Percentiles rank a stretch among this genome's conserved stretches.
These are phyloP conservation scores for Drosophila tsacasi DNA, from an alignment of 1,140 invertebrate genomes.

Conservation along the genomic window DNA sequence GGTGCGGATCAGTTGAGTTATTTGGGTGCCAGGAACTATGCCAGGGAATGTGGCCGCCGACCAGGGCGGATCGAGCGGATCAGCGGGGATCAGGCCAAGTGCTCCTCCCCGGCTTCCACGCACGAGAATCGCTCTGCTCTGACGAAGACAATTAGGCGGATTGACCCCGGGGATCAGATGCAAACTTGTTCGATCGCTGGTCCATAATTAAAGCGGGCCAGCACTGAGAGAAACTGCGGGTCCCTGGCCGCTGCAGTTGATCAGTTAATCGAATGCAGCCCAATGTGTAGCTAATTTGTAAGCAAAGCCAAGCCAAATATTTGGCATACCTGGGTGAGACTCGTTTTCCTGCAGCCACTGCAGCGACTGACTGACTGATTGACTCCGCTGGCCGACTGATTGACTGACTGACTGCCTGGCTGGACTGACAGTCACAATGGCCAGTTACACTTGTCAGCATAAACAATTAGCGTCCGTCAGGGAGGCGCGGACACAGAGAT, in stretches of 20 bases:
- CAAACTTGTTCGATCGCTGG: conserved; percentile 72
- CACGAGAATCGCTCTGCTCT: conserved; percentile 7
- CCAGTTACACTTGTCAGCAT: conserved; percentile 74
- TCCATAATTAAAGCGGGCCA: conserved; percentile 62
- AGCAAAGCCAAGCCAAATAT: conserved; percentile 66
- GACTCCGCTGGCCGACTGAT: conserved; percentile 9
- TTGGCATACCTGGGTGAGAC: conserved; percentile 75
- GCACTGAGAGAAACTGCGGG: conserved; percentile 24
- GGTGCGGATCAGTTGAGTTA: conserved; percentile 45
- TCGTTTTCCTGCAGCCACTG: conserved; percentile 62
- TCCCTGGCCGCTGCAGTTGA: conserved; percentile 7
- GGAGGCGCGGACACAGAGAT: conserved; percentile 42
- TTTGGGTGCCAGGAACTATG: conserved; percentile 56
- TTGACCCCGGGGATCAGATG: conserved; percentile 78
- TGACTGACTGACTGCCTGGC: conserved; percentile 19
- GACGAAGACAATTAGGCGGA: conserved; percentile 57
- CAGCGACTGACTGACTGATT: conserved; percentile 27
- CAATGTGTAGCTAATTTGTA: conserved; percentile 69
- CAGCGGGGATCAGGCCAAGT: conserved; percentile 26
- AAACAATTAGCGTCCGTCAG: conserved; percentile 77
- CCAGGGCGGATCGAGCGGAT: conserved; percentile 24
- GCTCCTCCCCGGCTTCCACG: conserved; percentile 15
- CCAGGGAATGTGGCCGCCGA: conserved; percentile 59
- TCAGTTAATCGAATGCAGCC: conserved; percentile 62
- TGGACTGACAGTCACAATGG: conserved; percentile 38